Conservation (phyloP, 2,113 vertebrate species). For the Ibidorhyncha struthersii region DNA sequence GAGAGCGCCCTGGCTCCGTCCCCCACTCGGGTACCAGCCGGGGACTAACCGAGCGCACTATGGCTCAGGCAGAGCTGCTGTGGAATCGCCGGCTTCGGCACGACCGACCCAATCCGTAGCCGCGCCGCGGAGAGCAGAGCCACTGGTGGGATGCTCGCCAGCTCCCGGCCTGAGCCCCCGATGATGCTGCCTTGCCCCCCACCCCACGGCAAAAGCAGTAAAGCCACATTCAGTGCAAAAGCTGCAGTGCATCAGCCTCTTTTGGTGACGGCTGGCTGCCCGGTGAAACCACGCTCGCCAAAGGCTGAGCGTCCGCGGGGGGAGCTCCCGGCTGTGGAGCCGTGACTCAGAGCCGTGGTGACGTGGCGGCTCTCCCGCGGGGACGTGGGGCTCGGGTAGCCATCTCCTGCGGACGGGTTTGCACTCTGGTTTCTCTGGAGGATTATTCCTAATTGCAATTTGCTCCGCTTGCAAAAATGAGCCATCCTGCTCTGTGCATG, state of each 20-base stretch:
- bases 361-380: rapidly evolving
- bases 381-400: background rate
- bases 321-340: background rate
- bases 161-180: background rate
- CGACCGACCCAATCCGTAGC: rapidly evolving
- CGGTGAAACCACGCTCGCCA: rapidly evolving
- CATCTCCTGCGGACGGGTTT: background rate
- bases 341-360: background rate
- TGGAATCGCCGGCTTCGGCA: rapidly evolving
- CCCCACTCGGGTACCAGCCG: rapidly evolving
- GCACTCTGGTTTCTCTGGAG: background rate
- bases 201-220: background rate
- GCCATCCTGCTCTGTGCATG: background rate
- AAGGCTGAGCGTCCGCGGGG: rapidly evolving
- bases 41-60: rapidly evolving
- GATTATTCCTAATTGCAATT: background rate
- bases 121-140: rapidly evolving
- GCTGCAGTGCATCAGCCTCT: rapidly evolving
- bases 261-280: background rate
- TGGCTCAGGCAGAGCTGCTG: background rate
- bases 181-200: background rate
- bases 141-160: rapidly evolving
- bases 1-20: background rate
- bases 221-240: background rate
- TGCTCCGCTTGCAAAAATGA: background rate